Conservation (phyloP, 1,140 invertebrate species). For the Cyclina sinensis region DNA sequence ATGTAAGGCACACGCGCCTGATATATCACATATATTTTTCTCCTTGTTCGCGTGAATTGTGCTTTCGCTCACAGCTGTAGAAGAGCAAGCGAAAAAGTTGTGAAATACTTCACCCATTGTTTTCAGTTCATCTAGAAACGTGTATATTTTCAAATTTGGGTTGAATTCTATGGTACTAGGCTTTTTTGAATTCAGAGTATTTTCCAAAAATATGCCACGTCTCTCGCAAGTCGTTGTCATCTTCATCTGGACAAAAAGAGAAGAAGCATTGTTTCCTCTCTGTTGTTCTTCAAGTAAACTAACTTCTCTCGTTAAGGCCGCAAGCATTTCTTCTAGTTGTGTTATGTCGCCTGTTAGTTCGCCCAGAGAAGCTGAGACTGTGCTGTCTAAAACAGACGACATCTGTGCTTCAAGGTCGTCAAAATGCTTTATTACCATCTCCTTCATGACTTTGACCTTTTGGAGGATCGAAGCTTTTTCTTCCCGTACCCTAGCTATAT, state of each 20-base stretch:
- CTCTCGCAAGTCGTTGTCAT: neutral
- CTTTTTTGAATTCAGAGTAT: neutral
- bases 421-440: neutral
- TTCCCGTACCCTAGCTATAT: neutral
- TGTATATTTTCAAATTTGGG: neutral
- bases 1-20: neutral
- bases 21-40: neutral
- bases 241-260: neutral
- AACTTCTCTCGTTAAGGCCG: neutral
- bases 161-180: conserved; percentile 1
- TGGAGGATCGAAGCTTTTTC: neutral
- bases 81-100: neutral
- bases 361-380: neutral
- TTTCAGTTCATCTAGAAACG: neutral
- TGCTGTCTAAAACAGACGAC: neutral
- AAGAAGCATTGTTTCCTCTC: neutral
- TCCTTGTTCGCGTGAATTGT: neutral
- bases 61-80: neutral
- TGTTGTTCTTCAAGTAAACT: neutral
- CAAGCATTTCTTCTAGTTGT: neutral
- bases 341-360: neutral
- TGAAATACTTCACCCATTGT: conserved; percentile 13
- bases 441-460: neutral
- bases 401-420: neutral
- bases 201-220: neutral